Percentiles rank a stretch among this genome's conserved stretches.
phyloP scores from a whole-genome alignment of 92 coral and sea anemone genomes.

The Zoanthus sansibaricus region DNA sequence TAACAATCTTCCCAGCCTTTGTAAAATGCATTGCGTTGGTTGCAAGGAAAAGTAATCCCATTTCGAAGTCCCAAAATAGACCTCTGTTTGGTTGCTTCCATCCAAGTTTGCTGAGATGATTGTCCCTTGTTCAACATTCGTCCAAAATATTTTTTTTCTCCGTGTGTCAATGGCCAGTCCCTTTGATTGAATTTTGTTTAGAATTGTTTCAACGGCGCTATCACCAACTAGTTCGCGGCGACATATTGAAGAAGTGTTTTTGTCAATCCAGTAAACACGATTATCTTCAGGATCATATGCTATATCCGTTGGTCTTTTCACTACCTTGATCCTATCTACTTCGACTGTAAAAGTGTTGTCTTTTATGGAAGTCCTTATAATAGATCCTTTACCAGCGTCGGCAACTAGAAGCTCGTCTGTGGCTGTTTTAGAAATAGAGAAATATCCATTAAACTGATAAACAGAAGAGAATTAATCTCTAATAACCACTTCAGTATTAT shows the following conservation, averaged over 20 bases:
- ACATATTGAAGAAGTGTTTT: not conserved
- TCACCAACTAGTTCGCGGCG: slow-evolving; percentile 3
- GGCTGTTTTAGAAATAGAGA: not conserved
- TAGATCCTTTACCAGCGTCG: slow-evolving; percentile 11
- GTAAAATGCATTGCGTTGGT: no score
- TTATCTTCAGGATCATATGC: slow-evolving; percentile 8
- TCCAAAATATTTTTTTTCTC: slow-evolving; percentile 22
- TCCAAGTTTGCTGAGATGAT: slow-evolving; percentile 19
- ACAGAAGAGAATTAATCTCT: no score
- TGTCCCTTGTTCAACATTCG: not conserved
- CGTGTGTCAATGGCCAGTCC: slow-evolving; percentile 2
- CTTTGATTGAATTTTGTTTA: not conserved
- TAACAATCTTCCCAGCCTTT: no score
- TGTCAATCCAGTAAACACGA: slow-evolving; percentile 31
- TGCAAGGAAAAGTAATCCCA: no score
- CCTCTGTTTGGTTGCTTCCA: slow-evolving; percentile 1
- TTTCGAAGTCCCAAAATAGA: no score
- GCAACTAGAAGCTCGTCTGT: slow-evolving; percentile 12
- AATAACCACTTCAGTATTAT: no score
- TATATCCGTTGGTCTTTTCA: slow-evolving; percentile 10
- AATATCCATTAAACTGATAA: not conserved
- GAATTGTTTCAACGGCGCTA: slow-evolving; percentile 11
- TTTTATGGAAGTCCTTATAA: not conserved
- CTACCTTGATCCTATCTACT: not conserved
- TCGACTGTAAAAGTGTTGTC: not conserved